phyloP scores from a whole-genome alignment of 2,113 vertebrate genomes.

The Fulmarus glacialis region DNA sequence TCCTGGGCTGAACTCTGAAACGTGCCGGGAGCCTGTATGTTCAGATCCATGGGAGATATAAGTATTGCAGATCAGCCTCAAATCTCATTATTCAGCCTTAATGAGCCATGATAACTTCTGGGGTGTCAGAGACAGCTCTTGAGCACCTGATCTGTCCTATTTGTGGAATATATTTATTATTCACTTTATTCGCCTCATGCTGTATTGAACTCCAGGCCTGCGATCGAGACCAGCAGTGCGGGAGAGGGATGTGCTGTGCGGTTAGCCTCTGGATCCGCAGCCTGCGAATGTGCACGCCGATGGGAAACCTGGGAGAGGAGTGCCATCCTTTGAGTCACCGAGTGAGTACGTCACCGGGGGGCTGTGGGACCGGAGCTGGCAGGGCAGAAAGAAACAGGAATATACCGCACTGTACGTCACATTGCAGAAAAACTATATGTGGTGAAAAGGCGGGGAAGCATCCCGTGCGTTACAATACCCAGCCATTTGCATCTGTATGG shows the following conservation, averaged over 20 bases:
- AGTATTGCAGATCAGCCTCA: background rate
- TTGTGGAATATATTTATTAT: background rate
- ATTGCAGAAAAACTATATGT: fast-evolving
- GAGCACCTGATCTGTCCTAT: background rate
- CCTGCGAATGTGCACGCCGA: slow-evolving; percentile 89
- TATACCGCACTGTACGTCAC: background rate
- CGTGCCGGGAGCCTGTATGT: fast-evolving
- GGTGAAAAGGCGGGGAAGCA: background rate
- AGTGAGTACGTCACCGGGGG: slow-evolving; percentile 70
- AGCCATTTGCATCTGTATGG: background rate
- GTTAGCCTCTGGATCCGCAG: slow-evolving; percentile 93
- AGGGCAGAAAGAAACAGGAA: background rate
- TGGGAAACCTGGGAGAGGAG: slow-evolving; percentile 87
- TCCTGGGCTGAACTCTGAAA: background rate
- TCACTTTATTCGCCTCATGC: background rate
- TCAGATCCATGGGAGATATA: background rate
- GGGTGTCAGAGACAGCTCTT: background rate
- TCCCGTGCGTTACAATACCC: fast-evolving
- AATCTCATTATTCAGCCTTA: background rate
- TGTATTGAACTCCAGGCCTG: slow-evolving; percentile 79
- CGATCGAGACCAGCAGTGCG: slow-evolving; percentile 89
- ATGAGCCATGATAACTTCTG: background rate
- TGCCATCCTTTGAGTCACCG: slow-evolving; percentile 93
- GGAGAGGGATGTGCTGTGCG: slow-evolving; percentile 90
- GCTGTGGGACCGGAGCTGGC: background rate